Evolutionary conservation across 2,888 invertebrate genomes (phyloP).

Genomic region (Diplolepis rosae): DNA sequence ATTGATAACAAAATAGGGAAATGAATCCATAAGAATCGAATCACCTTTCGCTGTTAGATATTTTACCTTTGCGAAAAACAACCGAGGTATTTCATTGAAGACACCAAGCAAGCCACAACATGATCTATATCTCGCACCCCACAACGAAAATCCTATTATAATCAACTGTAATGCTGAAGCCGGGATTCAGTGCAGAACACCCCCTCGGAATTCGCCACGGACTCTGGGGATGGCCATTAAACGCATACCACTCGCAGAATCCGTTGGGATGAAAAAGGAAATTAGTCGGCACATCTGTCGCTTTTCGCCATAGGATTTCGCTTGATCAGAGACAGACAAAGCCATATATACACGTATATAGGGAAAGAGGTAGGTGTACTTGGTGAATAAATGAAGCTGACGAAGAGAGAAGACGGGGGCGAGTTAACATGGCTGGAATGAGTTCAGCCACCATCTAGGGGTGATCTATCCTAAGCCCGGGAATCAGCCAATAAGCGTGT

Average conservation of each 20-base stretch:
- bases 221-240: conserved; percentile 57
- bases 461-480: conserved; percentile 28
- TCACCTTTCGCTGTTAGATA: too few species aligned
- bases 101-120: conserved; percentile 1
- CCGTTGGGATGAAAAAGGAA: conserved; percentile 41
- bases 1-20: too few species aligned
- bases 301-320: conserved; percentile 24
- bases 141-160: neutral
- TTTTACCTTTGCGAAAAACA: neutral
- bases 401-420: conserved; percentile 32
- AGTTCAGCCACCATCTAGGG: neutral
- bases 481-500: conserved; percentile 62
- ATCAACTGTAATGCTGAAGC: neutral
- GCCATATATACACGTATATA: neutral
- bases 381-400: conserved; percentile 13
- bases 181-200: conserved; percentile 21
- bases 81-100: neutral
- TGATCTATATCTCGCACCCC: neutral
- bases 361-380: neutral
- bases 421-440: neutral
- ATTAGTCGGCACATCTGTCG: conserved; percentile 67
- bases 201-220: conserved; percentile 52
- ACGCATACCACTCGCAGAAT: conserved; percentile 54
- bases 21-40: too few species aligned
- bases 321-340: neutral